Evolutionary conservation across 1,140 invertebrate genomes (phyloP).

Genomic region (Araneus ventricosus): DNA sequence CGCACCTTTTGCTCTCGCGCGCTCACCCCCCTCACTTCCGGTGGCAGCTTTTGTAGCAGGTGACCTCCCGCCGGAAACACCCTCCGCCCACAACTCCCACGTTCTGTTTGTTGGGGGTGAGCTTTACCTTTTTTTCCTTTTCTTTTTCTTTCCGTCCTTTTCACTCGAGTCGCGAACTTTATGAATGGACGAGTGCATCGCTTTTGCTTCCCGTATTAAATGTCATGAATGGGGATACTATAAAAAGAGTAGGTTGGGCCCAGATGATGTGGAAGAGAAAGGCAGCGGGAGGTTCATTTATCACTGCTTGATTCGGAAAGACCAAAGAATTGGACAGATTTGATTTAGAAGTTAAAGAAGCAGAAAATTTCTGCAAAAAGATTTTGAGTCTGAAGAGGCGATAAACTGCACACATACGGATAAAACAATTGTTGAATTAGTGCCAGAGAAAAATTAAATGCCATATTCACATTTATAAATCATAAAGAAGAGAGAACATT

Average conservation of each 20-base stretch:
- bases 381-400: no score
- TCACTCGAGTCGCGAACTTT: slow-evolving; percentile 40
- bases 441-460: no score
- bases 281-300: neutral
- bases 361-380: no score
- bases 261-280: neutral
- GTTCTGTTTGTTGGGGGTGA: slow-evolving; percentile 61
- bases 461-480: no score
- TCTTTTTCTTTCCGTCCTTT: neutral
- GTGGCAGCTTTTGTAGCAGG: slow-evolving; percentile 65
- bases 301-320: neutral
- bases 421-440: no score
- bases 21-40: slow-evolving; percentile 46
- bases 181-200: slow-evolving; percentile 50
- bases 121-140: neutral
- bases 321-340: no score
- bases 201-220: slow-evolving; percentile 52
- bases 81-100: slow-evolving; percentile 52
- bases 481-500: no score
- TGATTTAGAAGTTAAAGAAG: no score
- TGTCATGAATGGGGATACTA: slow-evolving; percentile 56
- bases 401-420: no score
- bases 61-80: slow-evolving; percentile 54
- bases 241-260: slow-evolving; percentile 14
- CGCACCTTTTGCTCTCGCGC: slow-evolving; percentile 59